Evolutionary conservation across 2,797 vertebrate species (phyloP), one percentile per base, ranked within the genome.

Genomic region (Enteromius thamalakanensis): DNA sequence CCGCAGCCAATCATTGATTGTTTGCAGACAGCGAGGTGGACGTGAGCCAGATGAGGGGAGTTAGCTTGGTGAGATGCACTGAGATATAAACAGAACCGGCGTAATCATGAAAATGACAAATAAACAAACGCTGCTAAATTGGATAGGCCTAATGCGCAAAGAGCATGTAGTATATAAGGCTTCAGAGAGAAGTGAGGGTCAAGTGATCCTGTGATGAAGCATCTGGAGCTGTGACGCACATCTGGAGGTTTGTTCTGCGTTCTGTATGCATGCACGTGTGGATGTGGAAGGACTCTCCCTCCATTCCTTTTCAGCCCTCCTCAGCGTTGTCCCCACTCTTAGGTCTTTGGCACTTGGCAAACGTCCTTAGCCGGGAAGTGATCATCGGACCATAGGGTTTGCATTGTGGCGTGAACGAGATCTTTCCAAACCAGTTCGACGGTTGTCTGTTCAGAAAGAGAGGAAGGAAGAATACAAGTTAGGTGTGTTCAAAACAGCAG

Each of bases 321-420:
- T 90, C 89, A 51, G 55, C 76, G 21, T 67, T 79, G 58, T 92
- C 89, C 76, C 85, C 53, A 21, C 78, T 75, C 32, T 42, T 84
- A 21, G 78, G 92, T 96, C 95, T 97, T 96, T 97, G 96, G 96
- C 95, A 94, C 95, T 91, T 92, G 92, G 92, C 91, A 89, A 92
- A 90, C 81, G 90, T 93, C 91, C 83, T 89, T 67, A 42, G 81
- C 47, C n/a, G 26, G 76, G 82, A 84, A 88, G 82, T 83, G 89
- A 95, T 99, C 96, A 99, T 93, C 96, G 94, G 86, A 95, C 94
- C 90, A 94, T 92, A 87, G 95, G 91, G 89, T 94, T 92, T 94
- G 95, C 93, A 86, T 95, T 97, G 95, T 98, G 97, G 83, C 97
- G 97, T 47, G 98, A 99, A 83, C 98, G 97, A 85, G 98, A 99